These are phyloP conservation scores for Megamerina dolium DNA, from an alignment of 2,888 invertebrate genomes.

Conservation along the genomic window DNA sequence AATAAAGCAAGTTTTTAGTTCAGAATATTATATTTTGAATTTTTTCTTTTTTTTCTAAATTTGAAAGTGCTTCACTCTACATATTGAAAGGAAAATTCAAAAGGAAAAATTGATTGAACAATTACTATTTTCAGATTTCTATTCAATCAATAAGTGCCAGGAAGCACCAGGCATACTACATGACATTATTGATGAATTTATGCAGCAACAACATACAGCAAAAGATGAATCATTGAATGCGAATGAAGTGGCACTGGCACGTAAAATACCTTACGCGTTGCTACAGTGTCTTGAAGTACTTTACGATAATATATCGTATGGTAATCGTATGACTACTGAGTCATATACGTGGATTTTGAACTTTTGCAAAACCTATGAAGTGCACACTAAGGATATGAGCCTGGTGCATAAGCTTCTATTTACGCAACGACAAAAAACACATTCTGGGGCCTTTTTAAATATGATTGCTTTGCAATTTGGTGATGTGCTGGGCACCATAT, in stretches of 20 bases:
- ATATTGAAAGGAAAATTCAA: no score
- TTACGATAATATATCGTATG: constrained; percentile 39
- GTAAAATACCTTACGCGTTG: constrained; percentile 32
- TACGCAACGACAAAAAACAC: constrained; percentile 42
- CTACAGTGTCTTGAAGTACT: constrained; percentile 41
- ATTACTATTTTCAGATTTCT: constrained; percentile 17
- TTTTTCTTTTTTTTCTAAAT: no score
- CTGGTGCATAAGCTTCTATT: constrained; percentile 44
- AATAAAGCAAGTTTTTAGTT: no score
- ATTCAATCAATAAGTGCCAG: constrained; percentile 25
- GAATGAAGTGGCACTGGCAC: constrained; percentile 27
- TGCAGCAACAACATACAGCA: constrained; percentile 25
- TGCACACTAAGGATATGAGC: constrained; percentile 33
- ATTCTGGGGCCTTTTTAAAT: constrained; percentile 43
- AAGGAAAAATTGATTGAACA: no score
- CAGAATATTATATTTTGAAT: no score
- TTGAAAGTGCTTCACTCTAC: no score
- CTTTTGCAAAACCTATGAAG: constrained; percentile 38
- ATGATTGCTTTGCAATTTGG: constrained; percentile 38
- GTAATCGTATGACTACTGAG: constrained; percentile 36
- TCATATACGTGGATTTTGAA: constrained; percentile 43
- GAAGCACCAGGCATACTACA: constrained; percentile 35
- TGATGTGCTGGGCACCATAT: constrained; percentile 32
- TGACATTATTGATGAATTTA: constrained; percentile 35
- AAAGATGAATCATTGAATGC: constrained; percentile 9